Base-by-base conservation (phyloP, 2,888 invertebrate species). In the Dasysyrphus tricinctus region DNA sequence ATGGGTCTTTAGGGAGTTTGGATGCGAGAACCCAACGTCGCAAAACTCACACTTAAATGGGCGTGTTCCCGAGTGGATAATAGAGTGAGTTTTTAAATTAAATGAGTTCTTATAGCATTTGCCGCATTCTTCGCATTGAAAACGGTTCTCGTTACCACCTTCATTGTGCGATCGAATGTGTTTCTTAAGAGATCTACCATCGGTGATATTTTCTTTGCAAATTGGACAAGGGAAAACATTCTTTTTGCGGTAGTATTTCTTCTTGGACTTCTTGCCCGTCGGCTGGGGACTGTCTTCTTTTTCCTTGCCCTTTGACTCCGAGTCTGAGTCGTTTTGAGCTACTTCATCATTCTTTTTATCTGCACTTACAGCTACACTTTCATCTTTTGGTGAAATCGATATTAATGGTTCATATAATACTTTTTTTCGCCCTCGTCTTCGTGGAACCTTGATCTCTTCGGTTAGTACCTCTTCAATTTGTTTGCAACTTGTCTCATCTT, bases 41-140 rank as follows among this genome's bases (percentile, higher is more conserved):
- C 85, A 85, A 16, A 63, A 54, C 8, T 81, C 81, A 57, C 85
- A 85, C 47, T 85, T 85, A 24, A 73, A 85, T 9, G 85, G 85
- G 0, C 81, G 67, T 0, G 81, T 85, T n/a, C 85, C 85, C 1
- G 85, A 74, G 24, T 85, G 85, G 12, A 85, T 85, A 12, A 85
- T 65, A 2, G 74, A 54, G n/a, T 85, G 85, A 5, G 77, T 34
- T 19, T 73, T 81, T 44, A 85, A 51, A 42, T 85, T 81, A 19
- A 81, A 69, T 16, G 69, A 63, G n/a, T 81, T 81, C 70, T 85
- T 85, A 29, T 77, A 85, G 37, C 77, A 85, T 54, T 85, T 85
- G 16, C 85, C 85, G 32, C 85, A 85, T 44, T 85, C 85, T 19
- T 85, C 85, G 37, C 85, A 85, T 49, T 85, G 85, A 42, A 81